Evolutionary conservation across 2,113 vertebrate genomes (phyloP), one percentile per base, ranked within the genome.

Genomic region (Syrrhaptes paradoxus): DNA sequence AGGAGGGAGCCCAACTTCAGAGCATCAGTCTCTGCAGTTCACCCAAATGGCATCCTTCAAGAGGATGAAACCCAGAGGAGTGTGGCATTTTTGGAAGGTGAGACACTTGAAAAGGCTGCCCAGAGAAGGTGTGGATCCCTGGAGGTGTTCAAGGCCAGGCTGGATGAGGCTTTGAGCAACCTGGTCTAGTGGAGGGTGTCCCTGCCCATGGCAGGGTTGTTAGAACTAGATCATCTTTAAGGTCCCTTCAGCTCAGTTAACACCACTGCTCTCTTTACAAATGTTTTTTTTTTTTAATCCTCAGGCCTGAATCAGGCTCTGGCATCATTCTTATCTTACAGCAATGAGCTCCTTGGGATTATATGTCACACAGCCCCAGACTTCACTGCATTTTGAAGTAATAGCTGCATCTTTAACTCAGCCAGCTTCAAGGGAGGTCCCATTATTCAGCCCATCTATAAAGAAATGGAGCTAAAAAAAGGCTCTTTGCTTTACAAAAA

Each of bases 361-460:
- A 71, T 62, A 11, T 54, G 61, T 61, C 61, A 80, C 51, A 70
- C 7, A 77, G 18, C 46, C 63, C 24, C 52, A 59, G 61, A 41
- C 49, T 62, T 65, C 67, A 63, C 61, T 90, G 85, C 92, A 86
- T 88, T 97, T 80, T 57, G 57, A 93, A 94, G 63, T 90, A 96
- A 92, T 78, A 96, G 70, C 72, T 49, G 45, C 17, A 38, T 73
- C 79, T 65, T 83, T 84, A 89, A 75, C 59, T 75, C 68, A 71
- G 65, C 13, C 0, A 3, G 34, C 92, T 86, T 95, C 65, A 55
- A 77, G 87, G 76, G 75, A 88, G 76, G 68, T 80, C 83, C 65
- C 63, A 77, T 94, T 93, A 91, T 84, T 76, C 78, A 86, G 61
- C 41, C 76, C 76, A 92, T 48, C 83, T 41, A 11, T 92, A 91